phyloP scores from a whole-genome alignment of 2,888 invertebrate species.

The Diploptera punctata region DNA sequence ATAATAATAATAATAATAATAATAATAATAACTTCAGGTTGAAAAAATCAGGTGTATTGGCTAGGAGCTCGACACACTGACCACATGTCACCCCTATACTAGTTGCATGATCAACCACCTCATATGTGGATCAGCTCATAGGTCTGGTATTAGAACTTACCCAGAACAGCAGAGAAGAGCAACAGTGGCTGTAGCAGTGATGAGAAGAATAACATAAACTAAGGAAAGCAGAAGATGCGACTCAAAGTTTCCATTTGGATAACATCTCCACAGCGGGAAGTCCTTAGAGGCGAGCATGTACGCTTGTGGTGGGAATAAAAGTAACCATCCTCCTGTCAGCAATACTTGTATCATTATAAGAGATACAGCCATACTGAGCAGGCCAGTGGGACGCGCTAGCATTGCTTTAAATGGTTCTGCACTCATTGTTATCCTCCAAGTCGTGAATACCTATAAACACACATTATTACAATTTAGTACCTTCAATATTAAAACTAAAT shows the following conservation, averaged over 20 bases:
- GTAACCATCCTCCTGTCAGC: slow-evolving; percentile 55
- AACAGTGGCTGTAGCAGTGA: slow-evolving; percentile 37
- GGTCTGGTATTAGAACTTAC: slow-evolving; percentile 25
- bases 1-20: too few species aligned
- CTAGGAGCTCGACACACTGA: too few species aligned
- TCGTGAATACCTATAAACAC: slow-evolving; percentile 29
- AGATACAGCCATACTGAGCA: slow-evolving; percentile 51
- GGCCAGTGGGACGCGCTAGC: slow-evolving; percentile 48
- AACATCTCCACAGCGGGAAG: slow-evolving; percentile 35
- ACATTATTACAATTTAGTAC: too few species aligned
- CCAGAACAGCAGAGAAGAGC: slow-evolving; percentile 37
- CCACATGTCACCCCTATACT: background rate
- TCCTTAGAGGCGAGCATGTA: slow-evolving; percentile 22
- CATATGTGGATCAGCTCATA: too few species aligned
- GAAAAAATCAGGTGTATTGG: too few species aligned
- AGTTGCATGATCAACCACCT: too few species aligned
- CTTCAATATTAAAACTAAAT: too few species aligned
- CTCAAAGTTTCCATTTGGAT: slow-evolving; percentile 39
- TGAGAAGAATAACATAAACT: slow-evolving; percentile 39
- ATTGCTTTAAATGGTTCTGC: background rate
- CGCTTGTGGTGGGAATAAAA: slow-evolving; percentile 50
- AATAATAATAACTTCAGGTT: too few species aligned
- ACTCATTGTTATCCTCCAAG: slow-evolving; percentile 24
- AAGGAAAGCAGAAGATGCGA: slow-evolving; percentile 42
- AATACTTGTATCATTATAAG: slow-evolving; percentile 54